Base-by-base conservation (phyloP, 92 coral and sea anemone genomes). In the Zoanthus sociatus region DNA sequence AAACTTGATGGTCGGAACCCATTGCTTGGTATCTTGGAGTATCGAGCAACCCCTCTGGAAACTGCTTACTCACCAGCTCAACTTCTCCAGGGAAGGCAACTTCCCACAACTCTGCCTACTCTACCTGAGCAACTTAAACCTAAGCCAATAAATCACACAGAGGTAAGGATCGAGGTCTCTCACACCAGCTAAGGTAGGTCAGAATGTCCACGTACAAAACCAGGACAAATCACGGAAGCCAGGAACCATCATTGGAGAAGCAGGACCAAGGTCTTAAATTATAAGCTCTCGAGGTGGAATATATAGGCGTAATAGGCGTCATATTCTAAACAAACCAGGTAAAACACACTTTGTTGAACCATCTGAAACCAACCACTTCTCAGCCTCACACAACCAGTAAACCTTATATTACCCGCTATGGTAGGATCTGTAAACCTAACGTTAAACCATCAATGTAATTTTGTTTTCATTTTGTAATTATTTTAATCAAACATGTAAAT, bases 1-100 rank as follows among this genome's bases (percentile, higher is more conserved):
- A 60, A 86, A 46, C 84, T 71, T 53, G 73, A 72, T 44, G 66
- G 76, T 14, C 81, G 32, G 26, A 69, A 84, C 56, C 73, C 79
- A n/a, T 73, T 71, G 14, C 79, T 84, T 54, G 81, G 88, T 47
- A 54, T 84, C 9, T 71, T 84, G 58, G 78, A 53, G 11, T 83
- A 83, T 21, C 78, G 87, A 2, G 53, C 78, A 21, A 83, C 78
- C 69, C 77, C 56, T 54, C 51, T 51, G 12, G 73, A 68, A 30
- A 30, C 60, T 9, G 32, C 61, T 48, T 32, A 66, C 8, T 33
- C 73, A 12, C 88, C 82, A 51, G 73, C 72, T n/a, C 88, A 54
- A 54, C 66, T 53, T 17, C 26, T 85, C 17, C 53, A 56, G 51
- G 82, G 83, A 30, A 85, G 83, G 58, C 66, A 78, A 60, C 79